Evolutionary conservation across 2,888 invertebrate species (phyloP), one percentile per base, ranked within the genome.

Genomic region (Drosophila paranaensis): DNA sequence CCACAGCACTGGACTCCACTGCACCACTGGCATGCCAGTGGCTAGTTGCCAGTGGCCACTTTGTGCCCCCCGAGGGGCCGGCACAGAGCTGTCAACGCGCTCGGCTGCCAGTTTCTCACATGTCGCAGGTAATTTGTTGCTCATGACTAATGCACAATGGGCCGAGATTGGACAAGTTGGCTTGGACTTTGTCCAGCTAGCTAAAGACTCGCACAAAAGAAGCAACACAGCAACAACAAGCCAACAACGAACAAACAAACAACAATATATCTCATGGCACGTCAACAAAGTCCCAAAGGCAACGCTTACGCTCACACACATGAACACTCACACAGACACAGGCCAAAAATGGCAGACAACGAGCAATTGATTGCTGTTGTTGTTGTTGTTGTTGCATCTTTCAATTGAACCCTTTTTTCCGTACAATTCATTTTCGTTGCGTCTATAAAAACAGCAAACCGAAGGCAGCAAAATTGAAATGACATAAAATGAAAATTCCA

Each of bases 81-180:
- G 45, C 74, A 58, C 77, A 64, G 64, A 73, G 77, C 80, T 77
- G 78, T 78, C 78, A 78, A 74, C 81, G 77, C 77, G 67, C 62
- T 63, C 63, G 76, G 33, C 39, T 56, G 43, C 2, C 62, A 48
- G 66, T 64, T 74, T 74, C 77, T 79, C 81, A 85, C 82, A 83
- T 87, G 86, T 81, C 84, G 62, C 80, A 88, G 90, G 90, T 88
- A 90, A 90, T 90, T 90, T 90, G 90, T 81, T 81, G 79, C 74
- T 72, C 88, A 88, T 84, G 89, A 75, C 83, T 77, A 82, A 61
- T 71, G 78, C 78, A 76, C 79, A 79, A 79, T 79, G 67, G 69
- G 51, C 51, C 45, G 58, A 71, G 80, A 79, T 76, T 77, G 73
- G 60, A 77, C 53, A 69, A 64, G 61, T 81, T 71, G 51, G 46